These are phyloP conservation scores for Apotomis turbidana DNA, from an alignment of 2,888 invertebrate genomes.

Conservation along the genomic window DNA sequence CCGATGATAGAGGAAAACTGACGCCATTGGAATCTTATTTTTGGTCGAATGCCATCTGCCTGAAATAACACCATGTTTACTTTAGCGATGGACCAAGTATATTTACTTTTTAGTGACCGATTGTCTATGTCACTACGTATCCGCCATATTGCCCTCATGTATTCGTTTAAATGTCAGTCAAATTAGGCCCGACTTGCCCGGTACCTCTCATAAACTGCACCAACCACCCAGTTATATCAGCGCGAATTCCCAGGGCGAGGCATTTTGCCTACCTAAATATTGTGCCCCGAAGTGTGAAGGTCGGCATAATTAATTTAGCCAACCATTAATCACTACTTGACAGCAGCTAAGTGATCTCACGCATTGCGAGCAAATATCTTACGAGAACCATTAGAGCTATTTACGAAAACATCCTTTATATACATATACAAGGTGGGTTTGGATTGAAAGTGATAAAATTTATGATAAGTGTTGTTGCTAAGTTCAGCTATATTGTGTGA, in stretches of 20 bases:
- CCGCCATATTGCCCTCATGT: too few species aligned
- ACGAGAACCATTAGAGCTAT: constrained; percentile 6
- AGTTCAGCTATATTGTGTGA: too few species aligned
- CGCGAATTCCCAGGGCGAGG: constrained; percentile 59
- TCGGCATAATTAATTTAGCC: constrained; percentile 71
- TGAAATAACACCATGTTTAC: too few species aligned
- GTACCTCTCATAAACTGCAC: not conserved
- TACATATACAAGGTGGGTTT: not conserved
- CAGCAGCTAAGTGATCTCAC: constrained; percentile 37
- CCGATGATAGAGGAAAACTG: too few species aligned
- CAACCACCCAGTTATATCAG: constrained; percentile 12
- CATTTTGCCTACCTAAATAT: constrained; percentile 63
- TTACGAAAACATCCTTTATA: not conserved
- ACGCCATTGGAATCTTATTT: too few species aligned
- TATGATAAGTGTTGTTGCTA: not conserved
- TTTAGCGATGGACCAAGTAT: too few species aligned
- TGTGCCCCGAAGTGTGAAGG: constrained; percentile 73
- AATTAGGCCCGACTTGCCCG: not conserved
- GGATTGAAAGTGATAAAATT: not conserved
- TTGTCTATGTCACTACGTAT: too few species aligned
- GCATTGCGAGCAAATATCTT: constrained; percentile 29
- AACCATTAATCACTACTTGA: constrained; percentile 64
- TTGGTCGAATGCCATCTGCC: too few species aligned
- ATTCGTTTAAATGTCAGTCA: too few species aligned
- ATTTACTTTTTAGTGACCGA: too few species aligned